Evolutionary conservation across 2,113 vertebrate species (phyloP), one percentile per base, ranked within the genome.

Genomic region (Dendropsophus ebraccatus): DNA sequence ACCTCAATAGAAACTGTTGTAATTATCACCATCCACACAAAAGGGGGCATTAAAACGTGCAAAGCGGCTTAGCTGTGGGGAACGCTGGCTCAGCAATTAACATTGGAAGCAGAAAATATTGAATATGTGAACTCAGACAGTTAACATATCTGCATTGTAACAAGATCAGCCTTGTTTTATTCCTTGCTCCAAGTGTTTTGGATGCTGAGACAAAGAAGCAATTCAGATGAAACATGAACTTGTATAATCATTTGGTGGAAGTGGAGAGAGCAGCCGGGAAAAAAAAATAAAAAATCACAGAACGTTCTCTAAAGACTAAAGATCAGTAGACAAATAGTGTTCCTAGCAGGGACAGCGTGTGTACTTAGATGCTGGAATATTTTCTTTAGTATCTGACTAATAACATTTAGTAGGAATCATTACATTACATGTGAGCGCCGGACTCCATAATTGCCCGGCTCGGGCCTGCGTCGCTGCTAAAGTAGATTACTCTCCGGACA

Each of bases 141-240:
- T 87, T 87, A 81, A 74, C 85, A 81, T 81, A 87, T 87, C 85
- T 81, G 78, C 85, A 81, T 81, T 87, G 85, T 74, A 87, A 87
- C 65, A 87, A 81, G 85, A 87, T 87, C 77, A 62, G 85, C 77
- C 85, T 87, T 87, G 77, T 87, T 87, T 87, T 81, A 81, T 60
- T 87, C 65, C 85, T 81, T 49, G 54, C 85, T 87, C 78, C 35
- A 23, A 87, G 85, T 87, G 85, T 87, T 87, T 87, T 81, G 85
- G 85, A 81, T 87, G 85, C 77, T 81, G 78, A 87, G 78, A 87
- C 85, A 87, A 87, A 87, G 85, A 87, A 87, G 85, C 85, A 87
- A 81, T 87, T 87, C 52, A 87, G 25, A 81, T 87, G 85, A 87
- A 87, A 87, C 85, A 87, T 87, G 85, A 87, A 87, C 85, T 87